phyloP scores from a whole-genome alignment of 2,113 vertebrate species.

The Gopherus evgoodei region DNA sequence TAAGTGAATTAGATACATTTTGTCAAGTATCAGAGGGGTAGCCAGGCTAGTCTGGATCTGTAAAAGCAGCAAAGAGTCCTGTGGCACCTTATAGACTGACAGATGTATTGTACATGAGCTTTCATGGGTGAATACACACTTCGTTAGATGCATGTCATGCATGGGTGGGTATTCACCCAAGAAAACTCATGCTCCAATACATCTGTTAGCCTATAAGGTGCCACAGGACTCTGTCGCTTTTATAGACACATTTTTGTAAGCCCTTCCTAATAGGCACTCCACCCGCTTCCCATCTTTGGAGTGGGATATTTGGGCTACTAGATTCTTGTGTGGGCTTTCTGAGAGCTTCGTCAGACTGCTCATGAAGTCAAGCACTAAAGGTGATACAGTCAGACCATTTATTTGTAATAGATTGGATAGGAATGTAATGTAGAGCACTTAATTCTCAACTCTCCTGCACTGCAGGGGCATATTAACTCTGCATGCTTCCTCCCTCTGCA shows the following conservation, averaged over 20 bases:
- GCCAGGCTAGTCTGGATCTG: no score
- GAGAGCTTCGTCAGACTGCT: neutral
- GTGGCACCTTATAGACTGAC: no score
- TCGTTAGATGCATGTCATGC: no score
- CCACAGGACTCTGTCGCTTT: no score
- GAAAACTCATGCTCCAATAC: no score
- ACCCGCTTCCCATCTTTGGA: accelerated
- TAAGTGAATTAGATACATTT: neutral
- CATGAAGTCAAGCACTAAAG: neutral
- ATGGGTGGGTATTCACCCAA: no score
- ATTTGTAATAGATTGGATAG: neutral
- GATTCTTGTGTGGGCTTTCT: neutral
- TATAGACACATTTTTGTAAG: neutral
- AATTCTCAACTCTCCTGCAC: neutral
- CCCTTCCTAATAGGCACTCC: neutral
- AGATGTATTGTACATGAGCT: no score
- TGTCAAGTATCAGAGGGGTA: neutral
- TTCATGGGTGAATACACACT: no score
- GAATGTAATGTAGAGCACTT: neutral
- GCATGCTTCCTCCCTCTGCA: neutral
- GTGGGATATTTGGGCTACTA: neutral
- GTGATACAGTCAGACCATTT: neutral
- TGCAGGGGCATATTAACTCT: neutral
- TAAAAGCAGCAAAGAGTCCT: no score
- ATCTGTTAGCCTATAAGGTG: no score